Conservation (phyloP, 1,140 invertebrate species). For the Steinernema feltiae region DNA sequence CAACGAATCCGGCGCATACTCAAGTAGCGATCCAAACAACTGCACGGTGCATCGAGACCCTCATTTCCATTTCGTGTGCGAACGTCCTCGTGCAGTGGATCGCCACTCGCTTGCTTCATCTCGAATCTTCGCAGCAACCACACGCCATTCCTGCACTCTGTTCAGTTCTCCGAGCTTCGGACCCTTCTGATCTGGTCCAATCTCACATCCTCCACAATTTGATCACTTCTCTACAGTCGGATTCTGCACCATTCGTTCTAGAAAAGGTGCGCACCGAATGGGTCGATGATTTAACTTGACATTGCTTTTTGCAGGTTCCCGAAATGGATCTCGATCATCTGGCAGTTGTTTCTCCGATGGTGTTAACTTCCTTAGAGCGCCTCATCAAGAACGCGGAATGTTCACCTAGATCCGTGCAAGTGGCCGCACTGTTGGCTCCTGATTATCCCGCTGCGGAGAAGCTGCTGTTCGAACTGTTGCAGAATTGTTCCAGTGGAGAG, state of each 20-base stretch:
- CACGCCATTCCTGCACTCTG: slow-evolving; percentile 45
- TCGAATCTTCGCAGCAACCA: slow-evolving; percentile 38
- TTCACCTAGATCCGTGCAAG: slow-evolving; percentile 39
- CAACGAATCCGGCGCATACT: slow-evolving; percentile 30
- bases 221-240: slow-evolving; percentile 4
- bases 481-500: slow-evolving; percentile 30
- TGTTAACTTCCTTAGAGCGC: slow-evolving; percentile 36
- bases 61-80: slow-evolving; percentile 30
- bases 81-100: slow-evolving; percentile 49
- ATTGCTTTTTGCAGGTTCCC: slow-evolving; percentile 20
- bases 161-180: slow-evolving; percentile 36
- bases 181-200: slow-evolving; percentile 40
- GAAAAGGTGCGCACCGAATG: slow-evolving; percentile 35
- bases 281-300: neutral
- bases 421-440: slow-evolving; percentile 44
- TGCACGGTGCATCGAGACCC: slow-evolving; percentile 26
- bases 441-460: slow-evolving; percentile 49
- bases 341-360: slow-evolving; percentile 37
- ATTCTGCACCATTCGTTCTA: slow-evolving; percentile 39
- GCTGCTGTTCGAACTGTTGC: slow-evolving; percentile 41
- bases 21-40: slow-evolving; percentile 46
- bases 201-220: slow-evolving; percentile 42
- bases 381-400: slow-evolving; percentile 40
- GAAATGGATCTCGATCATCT: slow-evolving; percentile 33
- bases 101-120: slow-evolving; percentile 32